phyloP scores from a whole-genome alignment of 2,888 invertebrate genomes.

The Creontiades dilutus region DNA sequence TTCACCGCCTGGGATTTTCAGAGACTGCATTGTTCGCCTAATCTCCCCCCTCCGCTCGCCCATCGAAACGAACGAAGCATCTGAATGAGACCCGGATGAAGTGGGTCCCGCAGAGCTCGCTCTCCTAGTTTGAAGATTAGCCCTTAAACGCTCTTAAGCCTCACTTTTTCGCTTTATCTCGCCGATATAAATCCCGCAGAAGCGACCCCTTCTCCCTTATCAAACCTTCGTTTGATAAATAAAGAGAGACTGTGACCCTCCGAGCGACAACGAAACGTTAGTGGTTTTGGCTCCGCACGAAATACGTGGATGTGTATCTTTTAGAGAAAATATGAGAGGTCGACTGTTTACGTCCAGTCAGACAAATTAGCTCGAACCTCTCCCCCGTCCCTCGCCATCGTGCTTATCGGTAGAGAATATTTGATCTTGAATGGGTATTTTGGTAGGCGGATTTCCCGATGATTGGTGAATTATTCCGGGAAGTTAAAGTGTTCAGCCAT shows the following conservation, averaged over 20 bases:
- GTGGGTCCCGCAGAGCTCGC: not conserved
- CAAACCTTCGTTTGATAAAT: not conserved
- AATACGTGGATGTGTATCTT: no score
- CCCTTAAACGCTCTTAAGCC: not conserved
- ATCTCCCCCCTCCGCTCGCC: not conserved
- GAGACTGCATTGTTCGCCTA: constrained; percentile 25
- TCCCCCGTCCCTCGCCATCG: no score
- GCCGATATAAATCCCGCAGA: not conserved
- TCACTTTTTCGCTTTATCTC: constrained; percentile 14
- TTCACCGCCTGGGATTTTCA: constrained; percentile 5
- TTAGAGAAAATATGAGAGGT: no score
- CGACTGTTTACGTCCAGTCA: no score
- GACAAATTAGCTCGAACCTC: no score
- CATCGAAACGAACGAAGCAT: not conserved
- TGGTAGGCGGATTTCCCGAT: no score
- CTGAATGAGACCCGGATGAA: constrained; percentile 19
- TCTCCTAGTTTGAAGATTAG: not conserved
- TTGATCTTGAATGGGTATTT: no score
- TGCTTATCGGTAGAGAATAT: no score
- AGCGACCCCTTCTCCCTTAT: not conserved
- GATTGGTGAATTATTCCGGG: no score
- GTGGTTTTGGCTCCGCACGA: no score
- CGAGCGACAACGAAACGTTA: no score
- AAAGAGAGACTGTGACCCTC: not conserved
- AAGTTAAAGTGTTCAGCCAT: no score